Evolutionary conservation across 2,113 vertebrate genomes (phyloP).

Genomic region (Tichodroma muraria): DNA sequence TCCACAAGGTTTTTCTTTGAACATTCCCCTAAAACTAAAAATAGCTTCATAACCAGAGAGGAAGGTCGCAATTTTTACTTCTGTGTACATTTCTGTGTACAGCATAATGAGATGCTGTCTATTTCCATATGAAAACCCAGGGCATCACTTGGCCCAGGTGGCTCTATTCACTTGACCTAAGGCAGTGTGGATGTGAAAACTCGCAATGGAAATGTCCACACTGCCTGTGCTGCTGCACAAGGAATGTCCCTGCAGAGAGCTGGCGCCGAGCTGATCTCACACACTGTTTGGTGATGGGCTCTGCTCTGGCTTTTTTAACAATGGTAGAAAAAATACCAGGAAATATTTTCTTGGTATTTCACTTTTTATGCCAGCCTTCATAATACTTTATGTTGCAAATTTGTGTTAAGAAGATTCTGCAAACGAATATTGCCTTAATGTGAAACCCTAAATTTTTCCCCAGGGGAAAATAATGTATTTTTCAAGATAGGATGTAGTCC

Average conservation of each 20-base stretch:
- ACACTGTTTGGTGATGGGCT: background rate
- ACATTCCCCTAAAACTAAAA: background rate
- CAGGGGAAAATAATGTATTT: background rate
- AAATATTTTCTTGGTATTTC: background rate
- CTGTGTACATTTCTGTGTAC: background rate
- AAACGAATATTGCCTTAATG: background rate
- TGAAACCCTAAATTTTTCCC: background rate
- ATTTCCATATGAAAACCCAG: background rate
- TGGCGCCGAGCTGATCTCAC: background rate
- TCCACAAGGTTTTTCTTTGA: background rate
- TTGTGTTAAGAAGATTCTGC: background rate
- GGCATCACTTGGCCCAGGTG: too few species aligned
- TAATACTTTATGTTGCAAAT: background rate
- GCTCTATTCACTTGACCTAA: background rate
- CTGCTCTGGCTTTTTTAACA: background rate
- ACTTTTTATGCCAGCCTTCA: background rate
- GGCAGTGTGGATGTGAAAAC: background rate
- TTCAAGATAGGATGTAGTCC: background rate
- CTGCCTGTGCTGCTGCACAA: background rate
- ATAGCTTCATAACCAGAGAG: background rate
- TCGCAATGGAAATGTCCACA: background rate
- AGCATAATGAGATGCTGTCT: background rate
- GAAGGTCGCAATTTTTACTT: background rate
- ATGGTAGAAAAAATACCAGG: background rate
- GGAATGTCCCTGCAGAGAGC: fast-evolving